Conservation (phyloP, 2,888 invertebrate species). For the Drosophila aldrichi region DNA sequence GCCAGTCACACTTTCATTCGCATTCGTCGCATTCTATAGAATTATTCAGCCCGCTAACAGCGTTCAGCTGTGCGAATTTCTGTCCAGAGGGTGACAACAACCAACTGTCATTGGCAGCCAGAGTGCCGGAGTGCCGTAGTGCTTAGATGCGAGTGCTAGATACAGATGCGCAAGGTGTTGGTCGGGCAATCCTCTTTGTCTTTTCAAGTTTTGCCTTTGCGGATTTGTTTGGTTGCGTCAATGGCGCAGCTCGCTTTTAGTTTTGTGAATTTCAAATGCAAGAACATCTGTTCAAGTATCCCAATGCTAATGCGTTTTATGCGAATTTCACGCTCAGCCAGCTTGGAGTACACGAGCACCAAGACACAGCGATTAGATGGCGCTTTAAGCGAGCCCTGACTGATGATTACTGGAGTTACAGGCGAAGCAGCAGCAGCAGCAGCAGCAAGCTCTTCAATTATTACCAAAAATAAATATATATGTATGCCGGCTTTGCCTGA, state of each 20-base stretch:
- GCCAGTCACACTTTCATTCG: slow-evolving; percentile 45
- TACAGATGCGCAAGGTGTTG: slow-evolving; percentile 61
- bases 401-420: too few relatives aligned
- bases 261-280: slow-evolving; percentile 84
- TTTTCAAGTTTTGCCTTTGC: slow-evolving; percentile 37
- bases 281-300: slow-evolving; percentile 84
- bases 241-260: slow-evolving; percentile 75
- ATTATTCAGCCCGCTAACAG: slow-evolving; percentile 68
- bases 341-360: slow-evolving; percentile 18
- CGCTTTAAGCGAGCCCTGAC: slow-evolving; percentile 18
- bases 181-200: slow-evolving; percentile 65
- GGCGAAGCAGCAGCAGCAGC: slow-evolving; percentile 1
- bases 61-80: slow-evolving; percentile 75
- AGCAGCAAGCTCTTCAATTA: not conserved
- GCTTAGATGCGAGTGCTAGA: slow-evolving; percentile 31
- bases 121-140: slow-evolving; percentile 20
- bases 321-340: slow-evolving; percentile 25
- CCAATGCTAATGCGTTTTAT: slow-evolving; percentile 75
- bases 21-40: slow-evolving; percentile 49
- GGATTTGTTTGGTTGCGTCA: slow-evolving; percentile 43
- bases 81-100: slow-evolving; percentile 64
- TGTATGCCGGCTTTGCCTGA: slow-evolving; percentile 2
- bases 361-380: slow-evolving; percentile 28
- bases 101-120: slow-evolving; percentile 71
- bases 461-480: slow-evolving; percentile 6